A percentile compares a stretch with the other conserved stretches of the same genome.
Conservation (phyloP, 2,113 vertebrate genomes). For the Salvelinus sp. region DNA sequence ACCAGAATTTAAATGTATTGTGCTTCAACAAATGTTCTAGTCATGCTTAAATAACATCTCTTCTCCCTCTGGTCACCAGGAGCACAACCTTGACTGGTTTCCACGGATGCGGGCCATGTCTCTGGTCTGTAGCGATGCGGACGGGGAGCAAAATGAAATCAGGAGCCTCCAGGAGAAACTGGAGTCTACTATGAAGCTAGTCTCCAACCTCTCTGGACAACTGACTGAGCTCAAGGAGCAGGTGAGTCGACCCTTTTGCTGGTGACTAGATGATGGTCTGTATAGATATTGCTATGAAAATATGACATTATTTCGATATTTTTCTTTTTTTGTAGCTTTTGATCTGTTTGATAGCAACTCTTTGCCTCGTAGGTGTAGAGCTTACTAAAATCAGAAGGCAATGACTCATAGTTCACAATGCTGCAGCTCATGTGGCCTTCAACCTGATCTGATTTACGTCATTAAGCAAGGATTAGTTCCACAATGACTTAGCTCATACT, state of each 20-base stretch:
- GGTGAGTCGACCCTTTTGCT: conserved; percentile 68
- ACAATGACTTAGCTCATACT: background rate
- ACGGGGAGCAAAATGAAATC: conserved; percentile 97
- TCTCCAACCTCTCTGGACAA: conserved; percentile 92
- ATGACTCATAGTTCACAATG: conserved; percentile 7
- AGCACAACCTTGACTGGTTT: conserved; percentile 98
- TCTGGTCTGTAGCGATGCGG: conserved; percentile 92
- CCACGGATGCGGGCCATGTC: conserved; percentile 98
- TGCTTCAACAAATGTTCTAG: background rate
- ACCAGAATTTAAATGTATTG: background rate
- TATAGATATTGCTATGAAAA: background rate
- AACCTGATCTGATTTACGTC: conserved; percentile 10
- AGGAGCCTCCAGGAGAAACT: conserved; percentile 95
- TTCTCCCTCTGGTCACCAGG: conserved; percentile 68
- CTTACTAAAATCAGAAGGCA: conserved; percentile 4
- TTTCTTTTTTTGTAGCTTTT: background rate
- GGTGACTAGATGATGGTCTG: background rate
- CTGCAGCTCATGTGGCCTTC: conserved; percentile 2
- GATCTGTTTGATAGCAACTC: background rate
- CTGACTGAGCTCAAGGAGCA: conserved; percentile 96
- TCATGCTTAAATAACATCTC: background rate
- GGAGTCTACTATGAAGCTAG: conserved; percentile 96
- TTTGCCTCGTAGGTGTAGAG: background rate
- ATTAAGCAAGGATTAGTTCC: conserved; percentile 7
- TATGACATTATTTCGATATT: background rate